Base-by-base conservation (phyloP, 2,113 vertebrate species). In the Elgaria multicarinata region DNA sequence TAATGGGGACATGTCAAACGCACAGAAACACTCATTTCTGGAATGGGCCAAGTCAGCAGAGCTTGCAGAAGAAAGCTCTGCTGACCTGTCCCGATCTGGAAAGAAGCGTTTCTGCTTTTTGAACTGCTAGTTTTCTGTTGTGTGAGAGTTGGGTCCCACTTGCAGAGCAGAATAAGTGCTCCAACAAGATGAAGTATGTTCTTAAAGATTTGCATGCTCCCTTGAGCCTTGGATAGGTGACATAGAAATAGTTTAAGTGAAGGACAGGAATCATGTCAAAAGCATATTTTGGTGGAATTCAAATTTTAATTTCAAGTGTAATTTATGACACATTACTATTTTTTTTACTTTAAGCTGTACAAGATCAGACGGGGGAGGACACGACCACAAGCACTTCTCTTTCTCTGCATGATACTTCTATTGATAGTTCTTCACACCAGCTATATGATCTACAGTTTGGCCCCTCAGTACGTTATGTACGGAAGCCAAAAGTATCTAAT, bases 391-490 rank as follows among this genome's bases (percentile, higher is more conserved):
- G 99, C 99, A 10, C 99, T 99, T 36, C 95, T 99, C 33, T 99
- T 99, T 95, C 98, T 99, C 84, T 99, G 99, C 90, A 99, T 99
- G 98, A 99, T 99, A 94, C 98, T 99, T 53, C 97, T 99, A 31
- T 95, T 99, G 91, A 99, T 99, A 90, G 98, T 99, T 87, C 98
- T 99, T 87, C 98, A 99, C 95, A 99, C 98, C 82, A 99, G 98
- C 95, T 99, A 99, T 93, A 98, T 99, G 98, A 99, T 99, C 94
- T 99, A 99, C 94, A 99, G 99, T 92, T 98, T 99, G 75, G 99
- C 99, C 4, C 99, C 99, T 6, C 99, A 99, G 79, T 99, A 99
- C 71, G 98, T 99, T 89, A 99, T 99, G 98, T 99, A 99, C 82
- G 99, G 99, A 96, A 99, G 99, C 96, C 99, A 99, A 96, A 99